Percentiles rank a stretch among this genome's conserved stretches.
phyloP scores from a whole-genome alignment of 2,888 invertebrate species.

The Tridacna gigas region DNA sequence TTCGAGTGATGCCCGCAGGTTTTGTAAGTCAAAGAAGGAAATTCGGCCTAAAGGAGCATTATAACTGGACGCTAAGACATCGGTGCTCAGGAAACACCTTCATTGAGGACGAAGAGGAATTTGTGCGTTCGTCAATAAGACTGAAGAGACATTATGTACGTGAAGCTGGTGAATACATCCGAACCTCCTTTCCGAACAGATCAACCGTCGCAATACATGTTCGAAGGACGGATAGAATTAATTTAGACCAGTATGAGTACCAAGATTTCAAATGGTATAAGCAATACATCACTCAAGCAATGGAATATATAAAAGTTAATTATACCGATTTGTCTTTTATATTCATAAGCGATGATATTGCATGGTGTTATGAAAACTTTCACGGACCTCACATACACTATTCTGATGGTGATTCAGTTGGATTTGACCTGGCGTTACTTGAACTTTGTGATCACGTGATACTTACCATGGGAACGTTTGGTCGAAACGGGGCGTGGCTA shows the following conservation, averaged over 20 bases:
- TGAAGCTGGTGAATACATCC: background rate
- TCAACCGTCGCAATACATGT: slow-evolving; percentile 11
- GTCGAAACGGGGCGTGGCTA: slow-evolving; percentile 13
- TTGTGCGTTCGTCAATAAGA: slow-evolving; percentile 1
- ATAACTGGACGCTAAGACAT: slow-evolving; percentile 1
- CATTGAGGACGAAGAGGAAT: background rate
- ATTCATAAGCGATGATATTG: slow-evolving; percentile 5
- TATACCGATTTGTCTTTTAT: background rate
- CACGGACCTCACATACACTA: background rate
- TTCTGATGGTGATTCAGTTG: background rate
- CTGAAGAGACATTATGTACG: background rate
- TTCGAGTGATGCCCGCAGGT: too few relatives aligned
- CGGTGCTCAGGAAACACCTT: background rate
- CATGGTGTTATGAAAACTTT: slow-evolving; percentile 1
- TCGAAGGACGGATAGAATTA: background rate
- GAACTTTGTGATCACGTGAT: slow-evolving; percentile 16
- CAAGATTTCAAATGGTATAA: slow-evolving; percentile 5
- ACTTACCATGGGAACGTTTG: slow-evolving; percentile 8
- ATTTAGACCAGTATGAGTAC: background rate
- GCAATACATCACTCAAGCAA: background rate
- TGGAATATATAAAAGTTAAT: background rate
- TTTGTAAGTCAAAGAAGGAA: too few relatives aligned
- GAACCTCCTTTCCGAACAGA: background rate
- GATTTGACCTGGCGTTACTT: slow-evolving; percentile 12
- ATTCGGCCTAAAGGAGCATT: too few relatives aligned